Evolutionary conservation across 2,888 invertebrate species (phyloP).

Genomic region (Heliothis peltigera): DNA sequence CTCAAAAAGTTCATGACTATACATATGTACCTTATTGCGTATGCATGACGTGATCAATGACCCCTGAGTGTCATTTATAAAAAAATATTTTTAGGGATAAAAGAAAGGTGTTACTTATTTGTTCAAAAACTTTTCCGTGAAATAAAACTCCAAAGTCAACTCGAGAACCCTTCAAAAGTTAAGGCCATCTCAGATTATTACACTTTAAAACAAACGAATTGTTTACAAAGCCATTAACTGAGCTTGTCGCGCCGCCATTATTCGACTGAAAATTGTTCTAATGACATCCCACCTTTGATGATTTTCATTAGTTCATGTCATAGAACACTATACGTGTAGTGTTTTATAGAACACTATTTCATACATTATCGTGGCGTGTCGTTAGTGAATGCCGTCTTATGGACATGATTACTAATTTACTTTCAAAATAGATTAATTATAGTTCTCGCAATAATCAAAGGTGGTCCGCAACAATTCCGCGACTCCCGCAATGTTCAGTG

Average conservation of each 20-base stretch:
- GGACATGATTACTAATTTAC: too few species aligned
- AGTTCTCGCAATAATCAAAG: too few species aligned
- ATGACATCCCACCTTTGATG: background rate
- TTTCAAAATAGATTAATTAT: too few species aligned
- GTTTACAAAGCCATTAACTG: background rate
- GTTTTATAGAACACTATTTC: too few species aligned
- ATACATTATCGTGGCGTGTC: too few species aligned
- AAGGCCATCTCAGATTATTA: slow-evolving; percentile 3
- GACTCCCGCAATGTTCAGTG: too few species aligned
- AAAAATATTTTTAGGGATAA: background rate
- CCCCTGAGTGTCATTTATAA: background rate
- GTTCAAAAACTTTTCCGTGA: slow-evolving; percentile 5
- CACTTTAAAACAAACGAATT: slow-evolving; percentile 1
- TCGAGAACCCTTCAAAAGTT: slow-evolving; percentile 9
- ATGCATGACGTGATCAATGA: background rate
- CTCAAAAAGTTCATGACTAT: background rate
- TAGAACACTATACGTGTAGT: too few species aligned
- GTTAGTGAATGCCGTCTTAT: too few species aligned
- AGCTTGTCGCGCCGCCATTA: background rate
- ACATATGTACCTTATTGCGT: background rate
- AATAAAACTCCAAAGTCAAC: slow-evolving; percentile 11
- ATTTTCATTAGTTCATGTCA: too few species aligned
- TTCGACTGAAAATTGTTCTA: background rate
- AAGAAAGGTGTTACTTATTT: background rate
- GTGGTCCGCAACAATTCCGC: too few species aligned